phyloP scores from a whole-genome alignment of 2,113 vertebrate species.

The Coptodon rendalli region DNA sequence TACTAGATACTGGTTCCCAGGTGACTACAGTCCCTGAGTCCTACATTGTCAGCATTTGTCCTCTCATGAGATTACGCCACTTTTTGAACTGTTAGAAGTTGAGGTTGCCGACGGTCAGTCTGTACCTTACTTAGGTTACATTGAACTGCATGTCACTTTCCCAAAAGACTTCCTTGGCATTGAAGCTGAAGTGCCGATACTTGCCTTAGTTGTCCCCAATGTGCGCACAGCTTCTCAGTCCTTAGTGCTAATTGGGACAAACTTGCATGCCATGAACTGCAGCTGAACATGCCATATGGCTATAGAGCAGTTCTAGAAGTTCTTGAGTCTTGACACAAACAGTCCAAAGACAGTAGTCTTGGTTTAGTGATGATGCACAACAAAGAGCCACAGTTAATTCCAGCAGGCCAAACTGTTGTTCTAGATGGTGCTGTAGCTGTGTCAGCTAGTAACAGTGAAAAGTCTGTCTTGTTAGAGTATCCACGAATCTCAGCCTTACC shows the following conservation, averaged over 20 bases:
- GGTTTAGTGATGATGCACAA: too few relatives aligned
- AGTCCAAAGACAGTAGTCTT: too few relatives aligned
- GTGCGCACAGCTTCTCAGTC: background rate
- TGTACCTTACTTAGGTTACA: background rate
- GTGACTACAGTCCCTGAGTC: background rate
- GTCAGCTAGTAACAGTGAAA: too few relatives aligned
- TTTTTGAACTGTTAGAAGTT: background rate
- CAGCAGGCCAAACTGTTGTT: too few relatives aligned
- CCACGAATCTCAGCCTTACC: too few relatives aligned
- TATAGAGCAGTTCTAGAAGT: too few relatives aligned
- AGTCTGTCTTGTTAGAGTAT: too few relatives aligned
- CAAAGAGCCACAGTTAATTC: rapidly evolving
- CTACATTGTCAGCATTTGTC: rapidly evolving
- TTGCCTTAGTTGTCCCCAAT: background rate
- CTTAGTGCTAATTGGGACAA: background rate
- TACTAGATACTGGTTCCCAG: background rate
- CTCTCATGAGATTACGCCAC: background rate
- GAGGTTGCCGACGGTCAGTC: background rate
- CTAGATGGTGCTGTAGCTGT: too few relatives aligned
- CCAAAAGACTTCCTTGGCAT: background rate
- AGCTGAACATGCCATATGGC: too few relatives aligned
- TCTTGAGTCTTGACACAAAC: too few relatives aligned
- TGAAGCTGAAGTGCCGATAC: background rate
- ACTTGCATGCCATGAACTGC: background rate
- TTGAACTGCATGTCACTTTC: background rate